phyloP scores from a whole-genome alignment of 1,140 invertebrate species.

The Aporrectodea caliginosa region DNA sequence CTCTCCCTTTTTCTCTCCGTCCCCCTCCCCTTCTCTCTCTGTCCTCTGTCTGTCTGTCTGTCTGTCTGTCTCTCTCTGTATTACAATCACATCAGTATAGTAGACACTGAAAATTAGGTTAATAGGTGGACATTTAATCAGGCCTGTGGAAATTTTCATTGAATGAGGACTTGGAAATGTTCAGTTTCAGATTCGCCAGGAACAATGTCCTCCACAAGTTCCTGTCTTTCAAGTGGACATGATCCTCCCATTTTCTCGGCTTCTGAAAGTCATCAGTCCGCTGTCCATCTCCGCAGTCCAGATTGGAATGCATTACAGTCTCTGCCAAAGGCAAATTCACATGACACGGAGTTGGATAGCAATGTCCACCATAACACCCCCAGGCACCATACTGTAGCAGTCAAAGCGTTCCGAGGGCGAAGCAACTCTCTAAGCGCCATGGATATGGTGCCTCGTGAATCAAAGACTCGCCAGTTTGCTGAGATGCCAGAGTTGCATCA shows the following conservation, averaged over 20 bases:
- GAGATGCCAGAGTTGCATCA: not conserved
- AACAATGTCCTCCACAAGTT: not conserved
- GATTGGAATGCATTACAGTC: not conserved
- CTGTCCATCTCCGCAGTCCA: not conserved
- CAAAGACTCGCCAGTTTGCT: not conserved
- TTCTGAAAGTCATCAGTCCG: not conserved
- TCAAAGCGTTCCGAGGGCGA: not conserved
- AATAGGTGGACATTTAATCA: too few species aligned
- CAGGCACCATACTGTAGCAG: not conserved
- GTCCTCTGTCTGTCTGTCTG: not conserved
- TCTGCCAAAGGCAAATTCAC: not conserved
- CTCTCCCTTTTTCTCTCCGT: too few species aligned
- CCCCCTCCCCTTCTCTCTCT: too few species aligned
- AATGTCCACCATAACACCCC: not conserved
- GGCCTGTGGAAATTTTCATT: too few species aligned
- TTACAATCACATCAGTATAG: too few species aligned
- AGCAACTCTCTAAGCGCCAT: not conserved
- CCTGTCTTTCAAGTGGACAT: not conserved
- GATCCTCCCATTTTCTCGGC: not conserved
- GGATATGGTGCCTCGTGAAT: not conserved
- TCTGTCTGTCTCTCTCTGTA: conserved; percentile 1
- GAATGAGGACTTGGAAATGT: too few species aligned
- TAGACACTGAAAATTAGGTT: too few species aligned
- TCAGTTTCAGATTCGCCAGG: not conserved
- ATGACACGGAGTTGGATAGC: not conserved